These are phyloP conservation scores for Drosophila athabasca DNA, from an alignment of 1,140 invertebrate genomes.

Conservation along the genomic window DNA sequence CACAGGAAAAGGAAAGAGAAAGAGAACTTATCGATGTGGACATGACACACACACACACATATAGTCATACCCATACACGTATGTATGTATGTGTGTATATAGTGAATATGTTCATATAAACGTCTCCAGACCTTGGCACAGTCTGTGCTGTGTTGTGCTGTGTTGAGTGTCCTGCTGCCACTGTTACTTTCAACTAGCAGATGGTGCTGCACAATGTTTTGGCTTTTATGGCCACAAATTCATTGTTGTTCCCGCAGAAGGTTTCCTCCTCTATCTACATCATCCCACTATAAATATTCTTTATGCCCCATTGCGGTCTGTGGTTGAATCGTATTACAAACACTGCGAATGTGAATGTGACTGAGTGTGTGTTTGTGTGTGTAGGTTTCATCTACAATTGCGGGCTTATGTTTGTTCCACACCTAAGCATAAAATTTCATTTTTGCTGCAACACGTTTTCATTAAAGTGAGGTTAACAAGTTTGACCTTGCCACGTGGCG, in stretches of 20 bases:
- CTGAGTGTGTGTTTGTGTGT: not conserved
- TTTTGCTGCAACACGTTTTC: constrained; percentile 15
- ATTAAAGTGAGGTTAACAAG: too few relatives aligned
- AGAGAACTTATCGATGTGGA: constrained; percentile 20
- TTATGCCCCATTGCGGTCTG: constrained; percentile 51
- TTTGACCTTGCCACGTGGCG: too few relatives aligned
- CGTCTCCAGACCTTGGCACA: constrained; percentile 38
- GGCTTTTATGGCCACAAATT: constrained; percentile 74
- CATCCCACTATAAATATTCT: constrained; percentile 70
- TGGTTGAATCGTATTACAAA: constrained; percentile 47
- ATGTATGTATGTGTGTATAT: constrained; percentile 7
- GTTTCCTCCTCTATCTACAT: constrained; percentile 30
- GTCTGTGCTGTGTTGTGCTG: constrained; percentile 27
- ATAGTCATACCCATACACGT: not conserved
- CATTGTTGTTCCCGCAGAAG: constrained; percentile 53
- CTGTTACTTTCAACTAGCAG: constrained; percentile 49
- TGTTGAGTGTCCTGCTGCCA: not conserved
- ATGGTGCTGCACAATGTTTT: constrained; percentile 67
- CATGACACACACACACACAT: constrained; percentile 1
- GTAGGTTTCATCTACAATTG: constrained; percentile 33
- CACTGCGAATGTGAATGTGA: not conserved
- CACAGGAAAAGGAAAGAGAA: not conserved
- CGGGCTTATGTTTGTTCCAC: constrained; percentile 33
- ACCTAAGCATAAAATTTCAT: constrained; percentile 58
- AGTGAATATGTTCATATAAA: constrained; percentile 56